Percentiles rank a stretch among this genome's conserved stretches.
Evolutionary conservation across 1,140 invertebrate genomes (phyloP).

Genomic region (Magallana ariakensis): DNA sequence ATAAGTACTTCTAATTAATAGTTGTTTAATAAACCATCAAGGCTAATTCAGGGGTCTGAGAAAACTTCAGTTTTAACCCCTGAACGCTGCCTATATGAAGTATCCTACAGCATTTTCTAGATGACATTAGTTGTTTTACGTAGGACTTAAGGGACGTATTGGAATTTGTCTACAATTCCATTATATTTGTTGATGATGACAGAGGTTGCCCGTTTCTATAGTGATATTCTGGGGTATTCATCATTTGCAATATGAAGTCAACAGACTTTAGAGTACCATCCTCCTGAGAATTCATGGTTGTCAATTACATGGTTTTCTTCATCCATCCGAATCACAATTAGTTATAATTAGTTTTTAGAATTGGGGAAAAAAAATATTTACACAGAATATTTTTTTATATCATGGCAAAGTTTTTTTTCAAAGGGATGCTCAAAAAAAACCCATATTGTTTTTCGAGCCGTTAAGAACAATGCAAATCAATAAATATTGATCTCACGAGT

Average conservation of each 20-base stretch:
- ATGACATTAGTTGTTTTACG: background rate
- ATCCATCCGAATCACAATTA: background rate
- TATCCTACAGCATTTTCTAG: background rate
- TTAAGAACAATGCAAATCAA: background rate
- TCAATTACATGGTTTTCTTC: slow-evolving; percentile 11
- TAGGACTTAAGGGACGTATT: background rate
- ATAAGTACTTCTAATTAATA: too few relatives aligned
- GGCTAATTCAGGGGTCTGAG: too few relatives aligned
- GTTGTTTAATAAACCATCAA: too few relatives aligned
- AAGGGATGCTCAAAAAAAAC: background rate
- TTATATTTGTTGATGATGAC: background rate
- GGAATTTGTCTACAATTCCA: background rate
- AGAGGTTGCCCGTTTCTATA: slow-evolving; percentile 2
- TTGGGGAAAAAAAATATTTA: background rate
- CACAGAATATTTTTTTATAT: background rate
- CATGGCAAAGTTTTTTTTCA: background rate
- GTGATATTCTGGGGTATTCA: slow-evolving; percentile 23
- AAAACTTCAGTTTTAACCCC: too few relatives aligned
- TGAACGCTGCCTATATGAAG: too few relatives aligned
- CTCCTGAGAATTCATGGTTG: background rate
- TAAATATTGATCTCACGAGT: slow-evolving; percentile 4
- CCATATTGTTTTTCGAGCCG: slow-evolving; percentile 6
- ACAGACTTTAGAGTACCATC: background rate
- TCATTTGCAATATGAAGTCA: background rate
- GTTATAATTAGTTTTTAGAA: slow-evolving; percentile 1